Evolutionary conservation across 2,113 vertebrate species (phyloP).

Genomic region (Gavialis gangeticus): DNA sequence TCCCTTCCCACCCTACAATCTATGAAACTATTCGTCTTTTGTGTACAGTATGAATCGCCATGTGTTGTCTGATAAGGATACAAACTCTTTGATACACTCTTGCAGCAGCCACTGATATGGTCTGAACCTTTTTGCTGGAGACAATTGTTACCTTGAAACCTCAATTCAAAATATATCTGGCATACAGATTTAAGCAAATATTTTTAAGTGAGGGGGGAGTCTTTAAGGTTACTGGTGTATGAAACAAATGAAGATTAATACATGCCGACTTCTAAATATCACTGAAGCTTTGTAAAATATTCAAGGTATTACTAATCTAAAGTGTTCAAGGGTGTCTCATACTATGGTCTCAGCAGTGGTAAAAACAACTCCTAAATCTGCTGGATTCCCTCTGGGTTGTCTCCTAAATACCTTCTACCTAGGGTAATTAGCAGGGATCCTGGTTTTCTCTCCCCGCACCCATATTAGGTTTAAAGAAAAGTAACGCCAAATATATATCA

Average conservation of each 20-base stretch:
- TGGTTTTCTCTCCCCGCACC: too few species aligned
- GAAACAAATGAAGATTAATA: neutral
- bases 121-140: slow-evolving; percentile 8
- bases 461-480: too few species aligned
- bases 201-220: slow-evolving; percentile 13
- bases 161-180: slow-evolving; percentile 35
- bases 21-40: neutral
- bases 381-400: neutral
- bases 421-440: too few species aligned
- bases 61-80: too few species aligned
- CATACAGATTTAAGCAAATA: slow-evolving; percentile 42
- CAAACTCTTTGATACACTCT: neutral
- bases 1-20: too few species aligned
- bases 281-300: slow-evolving; percentile 47
- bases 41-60: too few species aligned
- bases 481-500: too few species aligned
- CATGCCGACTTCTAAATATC: slow-evolving; percentile 52
- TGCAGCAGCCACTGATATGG: slow-evolving; percentile 13
- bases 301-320: slow-evolving; percentile 1
- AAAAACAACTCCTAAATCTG: slow-evolving; percentile 15
- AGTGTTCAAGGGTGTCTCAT: slow-evolving; percentile 57
- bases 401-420: too few species aligned
- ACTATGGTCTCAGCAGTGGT: slow-evolving; percentile 3
- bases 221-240: slow-evolving; percentile 6
- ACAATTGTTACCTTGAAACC: neutral